Conservation (phyloP, 2,797 vertebrate species). For the Gephyroberyx darwinii region DNA sequence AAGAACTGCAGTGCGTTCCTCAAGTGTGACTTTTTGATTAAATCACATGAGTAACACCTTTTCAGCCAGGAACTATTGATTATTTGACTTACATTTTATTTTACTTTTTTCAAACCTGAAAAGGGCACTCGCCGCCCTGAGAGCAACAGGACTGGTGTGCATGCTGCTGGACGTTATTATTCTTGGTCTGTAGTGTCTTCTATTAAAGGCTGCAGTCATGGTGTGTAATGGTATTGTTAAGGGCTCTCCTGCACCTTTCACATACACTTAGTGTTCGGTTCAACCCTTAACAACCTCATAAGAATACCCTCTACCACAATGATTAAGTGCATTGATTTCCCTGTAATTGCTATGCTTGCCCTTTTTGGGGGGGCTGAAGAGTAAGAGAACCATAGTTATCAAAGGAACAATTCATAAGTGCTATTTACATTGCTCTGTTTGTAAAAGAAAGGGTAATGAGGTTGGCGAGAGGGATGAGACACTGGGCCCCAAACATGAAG, state of each 20-base stretch:
- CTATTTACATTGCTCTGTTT: slow-evolving; percentile 70
- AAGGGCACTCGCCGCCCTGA: too few species aligned
- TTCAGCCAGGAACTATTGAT: too few species aligned
- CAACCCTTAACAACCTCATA: slow-evolving; percentile 48
- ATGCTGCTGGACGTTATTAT: too few species aligned
- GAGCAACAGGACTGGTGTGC: too few species aligned
- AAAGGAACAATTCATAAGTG: slow-evolving; percentile 64
- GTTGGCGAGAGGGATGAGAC: slow-evolving; percentile 50
- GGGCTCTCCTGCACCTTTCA: slow-evolving; percentile 21
- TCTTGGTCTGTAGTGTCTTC: not conserved
- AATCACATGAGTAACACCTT: too few species aligned
- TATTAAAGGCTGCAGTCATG: not conserved
- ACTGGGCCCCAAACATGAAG: slow-evolving; percentile 35
- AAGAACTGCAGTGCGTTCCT: too few species aligned
- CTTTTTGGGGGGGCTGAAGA: slow-evolving; percentile 29
- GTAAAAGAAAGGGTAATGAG: slow-evolving; percentile 75
- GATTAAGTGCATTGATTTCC: slow-evolving; percentile 67
- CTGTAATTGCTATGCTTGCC: slow-evolving; percentile 57
- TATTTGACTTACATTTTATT: too few species aligned
- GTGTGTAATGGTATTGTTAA: not conserved
- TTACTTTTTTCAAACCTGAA: too few species aligned
- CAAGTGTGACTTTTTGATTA: too few species aligned
- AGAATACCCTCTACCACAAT: slow-evolving; percentile 44
- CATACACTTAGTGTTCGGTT: slow-evolving; percentile 23
- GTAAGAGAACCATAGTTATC: slow-evolving; percentile 51